These are phyloP conservation scores for Penaeus monodon DNA, from an alignment of 2,888 invertebrate genomes.

Conservation along the genomic window DNA sequence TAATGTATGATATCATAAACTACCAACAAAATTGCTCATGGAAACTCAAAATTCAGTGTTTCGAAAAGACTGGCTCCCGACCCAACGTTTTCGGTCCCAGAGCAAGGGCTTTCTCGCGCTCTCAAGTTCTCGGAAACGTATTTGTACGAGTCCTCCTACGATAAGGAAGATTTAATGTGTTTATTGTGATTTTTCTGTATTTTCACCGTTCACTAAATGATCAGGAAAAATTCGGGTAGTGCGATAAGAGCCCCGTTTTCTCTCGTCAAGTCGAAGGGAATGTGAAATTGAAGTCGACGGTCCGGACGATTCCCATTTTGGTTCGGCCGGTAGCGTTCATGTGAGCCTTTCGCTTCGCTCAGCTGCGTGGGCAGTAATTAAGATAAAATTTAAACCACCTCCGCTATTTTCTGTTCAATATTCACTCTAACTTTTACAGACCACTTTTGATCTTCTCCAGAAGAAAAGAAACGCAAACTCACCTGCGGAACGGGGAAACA, in stretches of 20 bases:
- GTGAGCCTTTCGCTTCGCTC: slow-evolving; percentile 53
- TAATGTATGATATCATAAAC: slow-evolving; percentile 58
- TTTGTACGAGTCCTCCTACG: slow-evolving; percentile 60
- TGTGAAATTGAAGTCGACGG: slow-evolving; percentile 63
- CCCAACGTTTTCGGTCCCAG: slow-evolving; percentile 35
- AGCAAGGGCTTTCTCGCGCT: slow-evolving; percentile 31
- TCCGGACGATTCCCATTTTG: slow-evolving; percentile 56
- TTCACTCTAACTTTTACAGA: slow-evolving; percentile 25
- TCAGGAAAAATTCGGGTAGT: slow-evolving; percentile 63
- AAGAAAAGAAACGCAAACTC: background rate
- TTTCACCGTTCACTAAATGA: slow-evolving; percentile 64
- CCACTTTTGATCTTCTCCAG: background rate
- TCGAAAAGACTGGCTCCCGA: slow-evolving; percentile 45
- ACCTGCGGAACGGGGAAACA: background rate
- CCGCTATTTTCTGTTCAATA: slow-evolving; percentile 34
- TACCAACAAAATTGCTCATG: slow-evolving; percentile 54
- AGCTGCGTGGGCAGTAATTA: slow-evolving; percentile 56
- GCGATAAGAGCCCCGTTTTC: slow-evolving; percentile 64
- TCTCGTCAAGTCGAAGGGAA: slow-evolving; percentile 64
- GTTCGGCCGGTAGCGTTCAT: slow-evolving; percentile 52
- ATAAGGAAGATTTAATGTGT: slow-evolving; percentile 65
- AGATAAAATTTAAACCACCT: slow-evolving; percentile 48
- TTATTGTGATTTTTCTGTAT: slow-evolving; percentile 65
- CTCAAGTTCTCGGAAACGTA: slow-evolving; percentile 56
- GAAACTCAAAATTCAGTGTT: slow-evolving; percentile 41